Evolutionary conservation across 2,113 vertebrate species (phyloP).

Genomic region (Uropsilus gracilis): DNA sequence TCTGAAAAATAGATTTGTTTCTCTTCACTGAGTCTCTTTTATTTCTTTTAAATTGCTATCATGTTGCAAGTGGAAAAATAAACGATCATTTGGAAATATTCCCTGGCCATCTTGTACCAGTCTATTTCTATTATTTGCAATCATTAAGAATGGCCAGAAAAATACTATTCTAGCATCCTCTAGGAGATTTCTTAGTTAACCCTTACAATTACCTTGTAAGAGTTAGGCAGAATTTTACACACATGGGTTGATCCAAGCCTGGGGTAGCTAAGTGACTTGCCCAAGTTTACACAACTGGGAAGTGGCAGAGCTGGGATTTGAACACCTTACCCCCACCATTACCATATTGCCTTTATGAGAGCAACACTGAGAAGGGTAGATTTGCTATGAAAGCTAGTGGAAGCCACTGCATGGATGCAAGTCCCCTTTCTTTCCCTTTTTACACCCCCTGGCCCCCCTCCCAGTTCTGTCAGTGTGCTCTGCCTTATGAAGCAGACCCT

Average conservation of each 20-base stretch:
- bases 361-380: rapidly evolving
- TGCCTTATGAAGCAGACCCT: neutral
- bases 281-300: neutral
- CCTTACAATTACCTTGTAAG: neutral
- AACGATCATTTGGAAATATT: neutral
- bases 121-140: neutral
- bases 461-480: neutral
- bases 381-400: neutral
- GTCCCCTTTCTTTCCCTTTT: neutral
- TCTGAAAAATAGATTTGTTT: slow-evolving; percentile 14
- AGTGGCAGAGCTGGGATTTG: neutral
- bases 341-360: rapidly evolving
- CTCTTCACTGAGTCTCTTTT: neutral
- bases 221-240: neutral
- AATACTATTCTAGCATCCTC: neutral
- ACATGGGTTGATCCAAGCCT: neutral
- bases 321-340: neutral
- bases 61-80: neutral
- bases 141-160: slow-evolving; percentile 26
- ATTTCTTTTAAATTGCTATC: neutral
- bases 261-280: neutral
- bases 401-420: neutral
- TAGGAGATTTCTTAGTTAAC: neutral
- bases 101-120: neutral
- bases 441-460: neutral